These are phyloP conservation scores for Cotesia congregata DNA, from an alignment of 2,888 invertebrate species.

Conservation along the genomic window DNA sequence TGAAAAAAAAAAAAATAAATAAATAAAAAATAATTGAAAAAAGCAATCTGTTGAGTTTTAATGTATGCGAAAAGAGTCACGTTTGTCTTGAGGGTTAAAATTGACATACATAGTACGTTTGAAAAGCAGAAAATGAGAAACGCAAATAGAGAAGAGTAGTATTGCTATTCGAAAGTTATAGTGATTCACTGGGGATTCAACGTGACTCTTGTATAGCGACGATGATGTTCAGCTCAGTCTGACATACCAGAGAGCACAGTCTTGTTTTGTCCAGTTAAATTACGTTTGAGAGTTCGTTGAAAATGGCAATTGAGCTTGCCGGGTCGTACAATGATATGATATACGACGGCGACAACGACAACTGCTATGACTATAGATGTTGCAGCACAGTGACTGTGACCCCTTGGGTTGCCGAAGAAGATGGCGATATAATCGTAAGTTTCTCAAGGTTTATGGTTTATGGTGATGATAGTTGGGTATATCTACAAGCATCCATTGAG, in stretches of 20 bases:
- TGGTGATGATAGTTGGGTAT: background rate
- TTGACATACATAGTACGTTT: constrained; percentile 30
- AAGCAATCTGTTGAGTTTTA: background rate
- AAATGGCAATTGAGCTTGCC: constrained; percentile 32
- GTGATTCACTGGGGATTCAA: constrained; percentile 9
- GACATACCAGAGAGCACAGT: constrained; percentile 14
- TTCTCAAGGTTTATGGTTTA: constrained; percentile 24
- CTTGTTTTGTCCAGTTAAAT: constrained; percentile 38
- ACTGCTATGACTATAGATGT: background rate
- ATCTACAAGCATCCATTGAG: background rate
- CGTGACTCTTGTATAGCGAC: background rate
- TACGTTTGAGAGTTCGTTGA: constrained; percentile 41
- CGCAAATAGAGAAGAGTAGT: constrained; percentile 23
- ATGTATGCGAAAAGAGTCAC: constrained; percentile 9
- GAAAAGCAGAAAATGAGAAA: constrained; percentile 37
- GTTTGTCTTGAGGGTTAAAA: constrained; percentile 20
- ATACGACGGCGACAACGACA: constrained; percentile 6
- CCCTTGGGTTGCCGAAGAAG: background rate
- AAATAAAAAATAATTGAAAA: background rate
- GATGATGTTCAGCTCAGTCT: constrained; percentile 6
- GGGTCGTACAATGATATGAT: constrained; percentile 10
- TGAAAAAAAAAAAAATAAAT: background rate
- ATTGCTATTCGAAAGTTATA: constrained; percentile 24
- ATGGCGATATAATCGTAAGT: constrained; percentile 16
- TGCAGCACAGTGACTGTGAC: background rate